Base-by-base conservation (phyloP, 1,140 invertebrate species). In the Diuraphis noxia region DNA sequence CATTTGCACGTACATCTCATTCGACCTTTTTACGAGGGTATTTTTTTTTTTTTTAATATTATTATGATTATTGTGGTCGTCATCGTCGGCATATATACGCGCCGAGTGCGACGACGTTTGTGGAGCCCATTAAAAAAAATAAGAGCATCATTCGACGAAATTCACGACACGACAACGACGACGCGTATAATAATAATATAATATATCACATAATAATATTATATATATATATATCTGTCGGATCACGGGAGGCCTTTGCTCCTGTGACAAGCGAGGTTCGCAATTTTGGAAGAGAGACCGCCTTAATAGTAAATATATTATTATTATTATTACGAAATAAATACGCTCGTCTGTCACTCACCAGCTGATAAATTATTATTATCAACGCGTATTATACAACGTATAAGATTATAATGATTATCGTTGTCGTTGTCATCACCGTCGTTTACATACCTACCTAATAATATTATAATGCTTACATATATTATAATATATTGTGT, bases 1-100 rank as follows among this genome's bases (percentile, higher is more conserved):
- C 84, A 85, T 85, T 85, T 85, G 84, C 84, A 34, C 84, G 84
- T 85, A 85, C 84, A n/a, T 85, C 41, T 85, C 84, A 46, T 46
- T 46, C 84, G 84, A 85, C 41, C 84, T 43, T 49, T 46, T 46
- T n/a, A 85, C 30, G 41, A 46, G 30, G 82, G 21, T 84, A 8
- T 10, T 23, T 82, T 63, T 63, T n/a, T 38, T 82, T 63, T 56
- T 30, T 38, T 46, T 46, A 85, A 21, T 85, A 46, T 85, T 85
- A 85, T 85, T 46, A 85, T 46, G n/a, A 85, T 85, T 85, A 49
- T 85, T 34, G 19, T 85, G 41, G 43, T 46, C 41, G 43, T 34
- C 82, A 34, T 43, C 41, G 41, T 84, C 17, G 82, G 82, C 25
- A 30, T n/a, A 43, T 72, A 72, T 13, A 72, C 30, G 56, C 30